These are phyloP conservation scores for Idris sp. DNA, from an alignment of 1,140 invertebrate genomes.

Conservation along the genomic window DNA sequence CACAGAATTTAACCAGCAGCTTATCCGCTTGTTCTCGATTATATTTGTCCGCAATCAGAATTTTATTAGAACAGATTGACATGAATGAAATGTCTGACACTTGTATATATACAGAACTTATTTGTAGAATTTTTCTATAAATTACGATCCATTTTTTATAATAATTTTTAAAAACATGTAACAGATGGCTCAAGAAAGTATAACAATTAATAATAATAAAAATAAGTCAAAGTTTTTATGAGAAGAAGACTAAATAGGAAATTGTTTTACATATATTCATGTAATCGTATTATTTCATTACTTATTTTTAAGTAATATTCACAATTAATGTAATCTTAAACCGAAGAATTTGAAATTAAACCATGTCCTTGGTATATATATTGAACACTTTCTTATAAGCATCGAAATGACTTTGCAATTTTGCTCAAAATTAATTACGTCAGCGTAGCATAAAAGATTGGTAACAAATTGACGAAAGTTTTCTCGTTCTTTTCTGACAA, in stretches of 20 bases:
- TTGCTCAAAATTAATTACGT: constrained; percentile 35
- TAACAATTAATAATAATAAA: no score
- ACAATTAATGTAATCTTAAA: constrained; percentile 1
- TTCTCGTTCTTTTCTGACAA: constrained; percentile 22
- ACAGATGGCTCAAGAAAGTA: constrained; percentile 36
- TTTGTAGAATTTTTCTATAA: constrained; percentile 26
- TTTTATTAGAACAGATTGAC: constrained; percentile 45
- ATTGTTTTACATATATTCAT: no score
- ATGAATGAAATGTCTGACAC: constrained; percentile 40
- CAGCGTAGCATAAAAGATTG: constrained; percentile 31
- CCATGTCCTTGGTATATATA: constrained; percentile 12
- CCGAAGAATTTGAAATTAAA: constrained; percentile 4
- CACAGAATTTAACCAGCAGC: constrained; percentile 31
- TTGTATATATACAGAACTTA: constrained; percentile 13
- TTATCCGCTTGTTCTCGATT: constrained; percentile 19
- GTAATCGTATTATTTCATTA: no score
- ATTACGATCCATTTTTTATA: constrained; percentile 21
- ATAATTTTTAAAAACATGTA: constrained; percentile 33
- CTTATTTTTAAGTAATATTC: no score
- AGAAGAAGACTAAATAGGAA: no score
- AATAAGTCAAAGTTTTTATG: no score
- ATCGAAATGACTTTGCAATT: constrained; percentile 21
- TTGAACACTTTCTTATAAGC: constrained; percentile 9
- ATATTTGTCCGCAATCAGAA: constrained; percentile 55
- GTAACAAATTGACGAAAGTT: constrained; percentile 45